Evolutionary conservation across 2,888 invertebrate genomes (phyloP), one percentile per base, ranked within the genome.

Genomic region (Parnassius mnemosyne): DNA sequence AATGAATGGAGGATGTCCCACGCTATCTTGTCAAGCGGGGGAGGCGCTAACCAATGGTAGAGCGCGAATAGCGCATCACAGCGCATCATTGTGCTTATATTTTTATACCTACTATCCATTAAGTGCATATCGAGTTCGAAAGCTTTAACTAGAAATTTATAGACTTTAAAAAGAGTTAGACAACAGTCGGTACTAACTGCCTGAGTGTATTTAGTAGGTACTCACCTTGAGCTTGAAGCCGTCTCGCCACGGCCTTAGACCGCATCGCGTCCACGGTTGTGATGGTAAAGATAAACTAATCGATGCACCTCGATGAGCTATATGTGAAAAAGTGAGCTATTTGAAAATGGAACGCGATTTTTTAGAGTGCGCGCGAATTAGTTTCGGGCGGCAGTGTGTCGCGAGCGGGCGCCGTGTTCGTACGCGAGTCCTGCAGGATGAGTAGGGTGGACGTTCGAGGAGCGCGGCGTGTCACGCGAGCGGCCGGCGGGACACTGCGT

Each of bases 181-280:
- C n/a, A 46, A 11, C 12, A 49, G 12, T 13, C 13, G 9, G 13
- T 10, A 55, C 3, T 20, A 44, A 44, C 20, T 41, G 11, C n/a
- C 12, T 25, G 16, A 20, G 25, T 9, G n/a, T 55, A 25, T 55
- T 20, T 25, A 44, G 60, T 20, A 20, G 20, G 20, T 62, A 58
- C 54, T 92, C 85, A 94, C 95, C 94, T 93, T 94, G 94, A 83
- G 94, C 92, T 80, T 94, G 93, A 71, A 94, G 92, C 84, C 93
- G 93, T 86, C 94, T 93, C 75, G 95, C 94, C 73, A 95, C 94
- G 78, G 94, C 94, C 86, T 95, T 95, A 72, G 93, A 94, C 92
- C 95, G 93, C 95, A 95, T 95, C 88, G 92, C 79, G 78, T 78
- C 81, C 80, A 79, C 81, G 75, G 77, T 76, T 64, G 72, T 70